Base-by-base conservation (phyloP, 1,140 invertebrate species). In the Drosophila nasuta region DNA sequence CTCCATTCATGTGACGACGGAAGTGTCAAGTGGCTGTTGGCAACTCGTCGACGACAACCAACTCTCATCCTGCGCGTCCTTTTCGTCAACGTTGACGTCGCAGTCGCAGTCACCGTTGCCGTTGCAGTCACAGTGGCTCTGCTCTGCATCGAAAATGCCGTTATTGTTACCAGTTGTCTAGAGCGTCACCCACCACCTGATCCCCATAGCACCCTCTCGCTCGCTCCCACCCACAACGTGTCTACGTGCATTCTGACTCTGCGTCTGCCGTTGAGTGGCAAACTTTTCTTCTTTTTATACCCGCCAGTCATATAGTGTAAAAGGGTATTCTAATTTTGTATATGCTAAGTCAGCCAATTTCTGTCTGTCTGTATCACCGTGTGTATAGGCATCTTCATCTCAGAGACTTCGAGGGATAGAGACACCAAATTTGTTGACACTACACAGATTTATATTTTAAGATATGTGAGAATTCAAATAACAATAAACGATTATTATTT, bases 21-120 rank as follows among this genome's bases (percentile, higher is more conserved):
- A 89, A 89, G 85, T 89, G 85, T 89, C 85, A 89, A 89, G 85
- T 89, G 85, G 85, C 85, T 89, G 85, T 89, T 89, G 85, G 85
- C 85, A 89, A 89, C 86, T 89, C 85, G 75, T 79, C 85, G 81
- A 76, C 81, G 85, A 89, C 85, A 83, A 74, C 64, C 78, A 81
- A 79, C 78, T 85, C 70, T 75, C 75, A 74, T 77, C 75, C 69
- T 77, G 62, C 62, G 70, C 85, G 77, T 89, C 83, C 83, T 88
- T 88, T 88, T 81, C 85, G 85, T 88, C 85, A 89, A 79, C 81
- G 83, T 83, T 63, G 76, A 13, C 54, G 75, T 46, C 28, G 56
- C 5, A 28, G 49, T 10, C 17, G 62, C 10, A 10, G 35, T 41
- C 10, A 52, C 15, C 33, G 41, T 15, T n/a, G 13, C 11, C 10